phyloP scores from a whole-genome alignment of 2,888 invertebrate species.

The Hemicrepidius hirtus region DNA sequence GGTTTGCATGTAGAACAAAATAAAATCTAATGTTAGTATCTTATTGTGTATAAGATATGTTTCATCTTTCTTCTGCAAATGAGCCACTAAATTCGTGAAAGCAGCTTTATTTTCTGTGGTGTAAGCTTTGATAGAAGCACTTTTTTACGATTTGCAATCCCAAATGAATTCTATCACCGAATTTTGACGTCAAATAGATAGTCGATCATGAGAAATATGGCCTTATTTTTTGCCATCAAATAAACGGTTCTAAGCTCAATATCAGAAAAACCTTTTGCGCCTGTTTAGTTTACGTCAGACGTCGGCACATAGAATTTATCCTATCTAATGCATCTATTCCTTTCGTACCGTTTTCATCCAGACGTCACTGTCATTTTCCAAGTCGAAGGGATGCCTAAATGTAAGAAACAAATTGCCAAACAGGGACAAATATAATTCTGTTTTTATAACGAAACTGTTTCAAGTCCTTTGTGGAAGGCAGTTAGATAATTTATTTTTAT shows the following conservation, averaged over 20 bases:
- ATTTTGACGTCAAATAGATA: slow-evolving; percentile 21
- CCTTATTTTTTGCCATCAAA: slow-evolving; percentile 2
- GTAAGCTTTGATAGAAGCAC: slow-evolving; percentile 3
- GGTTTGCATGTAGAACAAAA: no score
- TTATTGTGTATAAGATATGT: no score
- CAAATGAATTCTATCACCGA: slow-evolving; percentile 19
- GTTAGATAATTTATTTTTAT: slow-evolving; percentile 14
- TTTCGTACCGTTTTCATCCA: slow-evolving; percentile 15
- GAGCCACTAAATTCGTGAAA: neutral
- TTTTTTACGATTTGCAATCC: slow-evolving; percentile 8
- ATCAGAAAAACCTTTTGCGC: slow-evolving; percentile 2
- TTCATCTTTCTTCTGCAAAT: no score
- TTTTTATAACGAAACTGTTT: slow-evolving; percentile 3
- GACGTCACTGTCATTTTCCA: slow-evolving; percentile 7
- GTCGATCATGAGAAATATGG: slow-evolving; percentile 24
- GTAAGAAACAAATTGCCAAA: neutral
- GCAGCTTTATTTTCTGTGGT: slow-evolving; percentile 8
- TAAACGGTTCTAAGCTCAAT: slow-evolving; percentile 12
- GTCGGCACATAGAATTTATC: slow-evolving; percentile 19
- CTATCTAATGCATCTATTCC: slow-evolving; percentile 1
- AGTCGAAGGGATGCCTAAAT: neutral
- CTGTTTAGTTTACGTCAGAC: slow-evolving; percentile 26
- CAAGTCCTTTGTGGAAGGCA: slow-evolving; percentile 2
- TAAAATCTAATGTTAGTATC: no score
- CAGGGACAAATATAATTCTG: slow-evolving; percentile 4